These are phyloP conservation scores for Willowsia nigromaculata DNA, from an alignment of 2,888 invertebrate species.

Conservation along the genomic window DNA sequence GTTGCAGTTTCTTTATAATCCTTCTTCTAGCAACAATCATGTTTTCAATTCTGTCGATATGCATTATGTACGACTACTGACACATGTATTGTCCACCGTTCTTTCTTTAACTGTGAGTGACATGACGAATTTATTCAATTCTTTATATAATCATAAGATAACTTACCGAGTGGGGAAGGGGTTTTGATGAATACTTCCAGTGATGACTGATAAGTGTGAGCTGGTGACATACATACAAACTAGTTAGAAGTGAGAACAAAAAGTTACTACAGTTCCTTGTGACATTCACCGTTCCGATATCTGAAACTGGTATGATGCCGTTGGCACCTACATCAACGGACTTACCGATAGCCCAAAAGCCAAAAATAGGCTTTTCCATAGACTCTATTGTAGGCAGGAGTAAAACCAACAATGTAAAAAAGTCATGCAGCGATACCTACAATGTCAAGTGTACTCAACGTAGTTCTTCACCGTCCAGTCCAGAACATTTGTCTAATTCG, in stretches of 20 bases:
- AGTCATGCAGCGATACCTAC: not conserved
- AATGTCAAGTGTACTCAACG: not conserved
- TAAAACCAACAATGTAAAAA: not conserved
- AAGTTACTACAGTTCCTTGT: not conserved
- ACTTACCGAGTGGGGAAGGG: no score
- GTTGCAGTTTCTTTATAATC: not conserved
- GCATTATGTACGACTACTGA: not conserved
- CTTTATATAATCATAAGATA: no score
- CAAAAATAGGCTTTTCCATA: slow-evolving; percentile 95
- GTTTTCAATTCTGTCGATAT: not conserved
- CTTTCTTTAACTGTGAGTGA: no score
- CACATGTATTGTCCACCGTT: no score
- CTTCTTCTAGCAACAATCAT: slow-evolving; percentile 7
- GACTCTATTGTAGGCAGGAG: slow-evolving; percentile 93
- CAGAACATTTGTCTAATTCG: not conserved
- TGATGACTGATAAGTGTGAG: not conserved
- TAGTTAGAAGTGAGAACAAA: not conserved
- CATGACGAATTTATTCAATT: no score
- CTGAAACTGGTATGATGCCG: slow-evolving; percentile 39
- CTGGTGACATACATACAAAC: not conserved
- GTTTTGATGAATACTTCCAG: no score
- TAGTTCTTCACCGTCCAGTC: not conserved
- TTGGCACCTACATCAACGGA: slow-evolving; percentile 84
- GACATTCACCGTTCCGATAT: slow-evolving; percentile 6
- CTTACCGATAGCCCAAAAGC: slow-evolving; percentile 91